Evolutionary conservation across 2,888 invertebrate genomes (phyloP).

Genomic region (Sialis lutaria): DNA sequence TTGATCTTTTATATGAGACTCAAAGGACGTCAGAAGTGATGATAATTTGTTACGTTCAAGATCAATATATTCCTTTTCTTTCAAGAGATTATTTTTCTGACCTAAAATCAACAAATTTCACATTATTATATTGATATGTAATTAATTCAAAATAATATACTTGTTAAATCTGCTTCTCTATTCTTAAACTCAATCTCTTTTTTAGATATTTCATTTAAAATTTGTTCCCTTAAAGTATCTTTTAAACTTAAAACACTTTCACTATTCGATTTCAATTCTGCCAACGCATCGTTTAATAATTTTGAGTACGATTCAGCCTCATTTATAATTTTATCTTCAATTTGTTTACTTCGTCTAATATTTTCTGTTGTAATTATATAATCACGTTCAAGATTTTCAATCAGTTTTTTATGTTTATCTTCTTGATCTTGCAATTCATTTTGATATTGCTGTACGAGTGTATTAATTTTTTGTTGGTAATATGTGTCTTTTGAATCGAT

Average conservation of each 20-base stretch:
- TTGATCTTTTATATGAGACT: neutral
- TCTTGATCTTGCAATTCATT: neutral
- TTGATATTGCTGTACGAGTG: neutral
- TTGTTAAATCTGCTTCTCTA: neutral
- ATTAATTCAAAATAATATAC: neutral
- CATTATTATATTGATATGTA: neutral
- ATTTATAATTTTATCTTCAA: neutral
- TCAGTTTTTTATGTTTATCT: neutral
- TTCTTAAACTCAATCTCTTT: neutral
- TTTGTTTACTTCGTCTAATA: neutral
- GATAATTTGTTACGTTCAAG: neutral
- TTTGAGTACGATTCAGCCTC: neutral
- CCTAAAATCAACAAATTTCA: neutral
- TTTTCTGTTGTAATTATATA: neutral
- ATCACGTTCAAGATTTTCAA: neutral
- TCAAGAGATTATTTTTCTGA: neutral
- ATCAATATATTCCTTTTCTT: neutral
- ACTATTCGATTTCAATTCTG: neutral
- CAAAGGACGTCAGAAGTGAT: neutral
- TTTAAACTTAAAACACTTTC: neutral
- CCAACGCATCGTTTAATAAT: neutral
- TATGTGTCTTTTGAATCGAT: neutral
- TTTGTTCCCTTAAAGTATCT: neutral
- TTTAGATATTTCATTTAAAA: neutral
- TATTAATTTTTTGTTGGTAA: neutral